phyloP scores from a whole-genome alignment of 64 coral and sea anemone species.

The Actinia tenebrosa region DNA sequence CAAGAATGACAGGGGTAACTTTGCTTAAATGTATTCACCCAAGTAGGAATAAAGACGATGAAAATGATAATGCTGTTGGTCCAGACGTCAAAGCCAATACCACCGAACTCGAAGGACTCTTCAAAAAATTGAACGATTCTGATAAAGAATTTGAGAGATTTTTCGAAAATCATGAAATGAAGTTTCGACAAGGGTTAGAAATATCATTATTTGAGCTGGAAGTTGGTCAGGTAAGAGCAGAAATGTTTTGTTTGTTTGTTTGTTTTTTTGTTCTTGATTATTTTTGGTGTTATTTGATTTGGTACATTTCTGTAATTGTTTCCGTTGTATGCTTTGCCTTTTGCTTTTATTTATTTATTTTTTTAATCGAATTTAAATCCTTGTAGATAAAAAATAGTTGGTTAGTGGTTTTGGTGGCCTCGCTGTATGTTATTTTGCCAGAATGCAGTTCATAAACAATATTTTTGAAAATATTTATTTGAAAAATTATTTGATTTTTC shows the following conservation, averaged over 20 bases:
- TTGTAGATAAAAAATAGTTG: background rate
- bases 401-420: background rate
- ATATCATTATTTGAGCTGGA: slow-evolving; percentile 77
- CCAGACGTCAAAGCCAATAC: slow-evolving; percentile 71
- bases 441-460: background rate
- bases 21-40: slow-evolving; percentile 69
- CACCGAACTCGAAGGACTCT: slow-evolving; percentile 51
- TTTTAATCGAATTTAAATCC: background rate
- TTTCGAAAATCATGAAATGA: slow-evolving; percentile 58
- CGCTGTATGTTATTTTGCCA: too few relatives aligned
- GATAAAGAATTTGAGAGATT: slow-evolving; percentile 49
- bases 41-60: slow-evolving; percentile 37
- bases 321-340: too few relatives aligned
- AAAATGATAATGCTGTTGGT: slow-evolving; percentile 11
- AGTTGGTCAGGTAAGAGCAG: slow-evolving; percentile 54
- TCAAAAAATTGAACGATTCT: slow-evolving; percentile 46
- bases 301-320: background rate
- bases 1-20: slow-evolving; percentile 53
- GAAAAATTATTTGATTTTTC: background rate
- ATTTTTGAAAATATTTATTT: background rate
- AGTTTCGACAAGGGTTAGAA: slow-evolving; percentile 65
- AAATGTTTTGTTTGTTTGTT: background rate
- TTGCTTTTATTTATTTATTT: background rate
- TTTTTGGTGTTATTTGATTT: background rate
- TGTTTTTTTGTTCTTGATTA: background rate